phyloP scores from a whole-genome alignment of 2,113 vertebrate species.

The Scophthalmus maximus region DNA sequence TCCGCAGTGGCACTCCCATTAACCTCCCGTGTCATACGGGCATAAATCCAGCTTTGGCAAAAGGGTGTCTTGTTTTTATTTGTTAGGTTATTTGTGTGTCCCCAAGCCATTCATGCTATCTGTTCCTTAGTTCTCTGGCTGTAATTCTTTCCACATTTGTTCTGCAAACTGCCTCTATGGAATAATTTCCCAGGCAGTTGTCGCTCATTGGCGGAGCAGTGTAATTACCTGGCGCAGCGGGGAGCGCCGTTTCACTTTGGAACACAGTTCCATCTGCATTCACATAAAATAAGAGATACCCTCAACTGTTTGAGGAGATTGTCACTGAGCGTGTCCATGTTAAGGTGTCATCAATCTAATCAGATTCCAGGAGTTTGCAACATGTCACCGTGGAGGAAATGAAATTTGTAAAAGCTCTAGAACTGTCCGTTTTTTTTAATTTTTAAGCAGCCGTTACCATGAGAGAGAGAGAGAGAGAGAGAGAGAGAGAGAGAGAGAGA shows the following conservation, averaged over 20 bases:
- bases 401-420: conserved; percentile 25
- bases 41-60: too few species aligned
- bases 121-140: background rate
- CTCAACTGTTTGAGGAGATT: conserved; percentile 55
- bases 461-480: background rate
- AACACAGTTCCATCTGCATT: conserved; percentile 57
- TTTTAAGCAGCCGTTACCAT: conserved; percentile 18
- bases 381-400: conserved; percentile 21
- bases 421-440: background rate
- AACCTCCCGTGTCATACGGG: too few species aligned
- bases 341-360: conserved; percentile 30
- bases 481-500: background rate
- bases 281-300: conserved; percentile 44
- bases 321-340: conserved; percentile 42
- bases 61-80: background rate
- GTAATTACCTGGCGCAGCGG: conserved; percentile 64
- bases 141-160: conserved; percentile 13
- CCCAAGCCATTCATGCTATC: background rate
- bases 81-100: background rate
- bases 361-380: conserved; percentile 36
- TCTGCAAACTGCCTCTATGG: conserved; percentile 25
- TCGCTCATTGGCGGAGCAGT: conserved; percentile 28
- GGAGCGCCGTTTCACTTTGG: conserved; percentile 53
- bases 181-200: conserved; percentile 33
- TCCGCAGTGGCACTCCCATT: too few species aligned